Evolutionary conservation across 2,888 invertebrate species (phyloP), one percentile per base, ranked within the genome.

Genomic region (Zonitis immaculata): DNA sequence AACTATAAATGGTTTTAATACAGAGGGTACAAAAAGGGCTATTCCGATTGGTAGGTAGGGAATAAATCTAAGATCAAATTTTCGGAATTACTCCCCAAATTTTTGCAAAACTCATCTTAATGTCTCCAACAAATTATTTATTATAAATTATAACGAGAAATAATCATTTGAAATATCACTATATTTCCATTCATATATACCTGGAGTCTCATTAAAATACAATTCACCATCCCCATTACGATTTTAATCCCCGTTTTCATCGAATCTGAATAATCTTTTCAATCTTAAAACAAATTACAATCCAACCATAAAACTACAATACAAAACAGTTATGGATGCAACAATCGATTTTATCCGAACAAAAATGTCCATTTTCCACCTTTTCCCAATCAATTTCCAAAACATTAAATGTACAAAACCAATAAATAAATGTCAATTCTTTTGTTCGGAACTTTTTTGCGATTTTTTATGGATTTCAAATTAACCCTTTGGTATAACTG

Each of bases 341-440:
- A 49, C 30, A 22, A 22, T 22, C 22, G 3, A 22, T 22, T 22
- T 22, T 4, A n/a, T n/a, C n/a, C n/a, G n/a, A n/a, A n/a, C n/a
- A n/a, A 22, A 4, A 22, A 22, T 22, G 3, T 22, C 22, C 5
- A 22, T 4, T 22, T 8, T 42, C 27, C 39, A 12, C n/a, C 18
- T 27, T 45, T 43, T 49, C 32, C 32, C 12, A 32, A 4, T n/a
- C n/a, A n/a, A 43, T 66, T 66, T 67, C 64, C 66, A 64, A 64
- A 65, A 67, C 67, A 68, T 67, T 67, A 65, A 67, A 61, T 66
- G 63, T 64, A 53, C 51, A 54, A 62, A 62, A 60, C 57, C 59
- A 49, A 56, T 66, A 62, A 67, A 67, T 68, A 26, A n/a, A 48
- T 59, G 61, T 62, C 61, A 63, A 63, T 62, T 63, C 60, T 63